These are phyloP conservation scores for Brienomyrus brachyistius DNA, from an alignment of 2,113 vertebrate genomes.

Conservation along the genomic window DNA sequence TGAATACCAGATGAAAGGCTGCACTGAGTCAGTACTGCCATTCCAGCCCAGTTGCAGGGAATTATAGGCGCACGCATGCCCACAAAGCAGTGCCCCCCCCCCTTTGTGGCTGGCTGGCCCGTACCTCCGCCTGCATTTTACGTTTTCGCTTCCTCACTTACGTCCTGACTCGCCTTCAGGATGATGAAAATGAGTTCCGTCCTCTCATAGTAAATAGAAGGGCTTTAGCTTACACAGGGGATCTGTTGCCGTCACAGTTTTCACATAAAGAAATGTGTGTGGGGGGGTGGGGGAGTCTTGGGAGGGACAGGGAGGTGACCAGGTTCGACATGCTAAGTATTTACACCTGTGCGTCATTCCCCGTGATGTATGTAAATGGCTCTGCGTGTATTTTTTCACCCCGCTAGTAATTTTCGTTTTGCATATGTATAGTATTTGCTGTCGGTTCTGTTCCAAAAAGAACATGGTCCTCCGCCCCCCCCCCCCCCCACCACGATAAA, in stretches of 20 bases:
- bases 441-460: not conserved
- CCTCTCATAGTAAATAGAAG: not conserved
- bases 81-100: not conserved
- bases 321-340: not conserved
- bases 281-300: not conserved
- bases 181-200: not conserved
- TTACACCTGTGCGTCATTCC: not conserved
- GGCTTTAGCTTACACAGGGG: not conserved
- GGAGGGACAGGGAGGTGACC: not conserved
- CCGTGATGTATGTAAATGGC: too few relatives aligned
- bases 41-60: not conserved
- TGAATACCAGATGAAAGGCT: constrained; percentile 11
- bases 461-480: too few relatives aligned
- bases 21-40: not conserved
- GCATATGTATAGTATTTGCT: not conserved
- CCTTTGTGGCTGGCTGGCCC: not conserved
- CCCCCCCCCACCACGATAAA: not conserved
- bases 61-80: not conserved
- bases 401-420: not conserved
- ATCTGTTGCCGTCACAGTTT: not conserved
- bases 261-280: not conserved
- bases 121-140: not conserved
- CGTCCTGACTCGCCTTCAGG: not conserved
- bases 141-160: not conserved
- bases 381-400: not conserved